Evolutionary conservation across 2,888 invertebrate genomes (phyloP).

Genomic region (Caenorhabditis sinica): DNA sequence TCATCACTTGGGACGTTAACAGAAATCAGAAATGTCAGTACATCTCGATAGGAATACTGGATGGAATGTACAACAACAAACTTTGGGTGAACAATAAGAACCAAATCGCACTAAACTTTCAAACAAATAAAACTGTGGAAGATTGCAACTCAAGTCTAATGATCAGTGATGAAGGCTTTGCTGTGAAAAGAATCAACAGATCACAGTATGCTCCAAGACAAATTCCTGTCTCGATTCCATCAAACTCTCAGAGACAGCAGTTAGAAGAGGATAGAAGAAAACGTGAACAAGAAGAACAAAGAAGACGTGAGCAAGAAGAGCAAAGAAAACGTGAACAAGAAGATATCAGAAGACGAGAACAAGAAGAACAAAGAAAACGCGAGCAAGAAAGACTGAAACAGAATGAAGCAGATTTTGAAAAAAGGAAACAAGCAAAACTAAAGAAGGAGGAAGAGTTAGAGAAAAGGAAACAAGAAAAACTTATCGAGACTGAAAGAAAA

Average conservation of each 20-base stretch:
- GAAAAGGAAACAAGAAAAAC: conserved; percentile 42
- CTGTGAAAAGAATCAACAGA: conserved; percentile 39
- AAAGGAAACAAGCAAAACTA: conserved; percentile 40
- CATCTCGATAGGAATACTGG: conserved; percentile 68
- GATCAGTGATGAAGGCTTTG: conserved; percentile 65
- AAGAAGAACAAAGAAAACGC: conserved; percentile 22
- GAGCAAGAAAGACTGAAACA: conserved; percentile 21
- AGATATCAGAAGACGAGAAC: conserved; percentile 16
- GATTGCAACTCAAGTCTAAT: conserved; percentile 52
- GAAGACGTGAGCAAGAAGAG: conserved; percentile 19
- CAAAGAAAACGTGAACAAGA: conserved; percentile 33
- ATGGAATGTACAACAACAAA: conserved; percentile 66
- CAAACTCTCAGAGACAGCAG: conserved; percentile 13
- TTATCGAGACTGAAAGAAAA: conserved; percentile 15
- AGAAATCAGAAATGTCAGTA: conserved; percentile 69
- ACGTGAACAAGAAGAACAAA: conserved; percentile 11
- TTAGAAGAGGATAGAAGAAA: conserved; percentile 20
- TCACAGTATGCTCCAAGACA: conserved; percentile 8
- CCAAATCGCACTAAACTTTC: conserved; percentile 69
- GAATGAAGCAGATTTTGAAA: conserved; percentile 21
- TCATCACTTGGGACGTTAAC: conserved; percentile 75
- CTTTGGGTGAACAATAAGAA: conserved; percentile 71
- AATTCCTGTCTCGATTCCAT: conserved; percentile 11
- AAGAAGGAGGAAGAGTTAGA: conserved; percentile 25
- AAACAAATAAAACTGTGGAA: conserved; percentile 42